A percentile compares a stretch with the other conserved stretches of the same genome.
Conservation (phyloP, 2,888 invertebrate genomes). For the Leistus spinibarbis region DNA sequence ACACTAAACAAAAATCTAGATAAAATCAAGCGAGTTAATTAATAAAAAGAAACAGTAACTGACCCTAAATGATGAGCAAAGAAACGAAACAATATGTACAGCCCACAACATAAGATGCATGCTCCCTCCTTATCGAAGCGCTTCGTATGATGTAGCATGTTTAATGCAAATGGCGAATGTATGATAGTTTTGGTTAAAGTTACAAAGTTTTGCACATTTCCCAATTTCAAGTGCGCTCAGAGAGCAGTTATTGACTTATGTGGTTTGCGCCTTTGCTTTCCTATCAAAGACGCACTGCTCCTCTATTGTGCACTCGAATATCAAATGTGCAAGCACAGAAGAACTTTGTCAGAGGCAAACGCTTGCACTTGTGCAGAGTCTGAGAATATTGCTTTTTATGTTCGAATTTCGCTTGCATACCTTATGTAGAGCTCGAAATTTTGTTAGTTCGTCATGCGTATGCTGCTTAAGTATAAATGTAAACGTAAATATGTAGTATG, state of each 20-base stretch:
- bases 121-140: slow-evolving; percentile 9
- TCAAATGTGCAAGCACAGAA: not conserved
- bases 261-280: too few relatives aligned
- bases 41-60: slow-evolving; percentile 46
- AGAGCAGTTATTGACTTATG: not conserved
- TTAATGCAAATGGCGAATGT: not conserved
- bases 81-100: not conserved
- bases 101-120: slow-evolving; percentile 3
- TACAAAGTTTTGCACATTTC: not conserved
- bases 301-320: not conserved
- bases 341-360: not conserved
- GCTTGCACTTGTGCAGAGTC: too few relatives aligned
- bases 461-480: not conserved
- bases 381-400: not conserved
- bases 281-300: too few relatives aligned
- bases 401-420: not conserved
- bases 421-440: not conserved
- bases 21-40: slow-evolving; percentile 52
- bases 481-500: not conserved
- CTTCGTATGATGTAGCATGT: not conserved
- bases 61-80: slow-evolving; percentile 27
- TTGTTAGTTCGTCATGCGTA: not conserved
- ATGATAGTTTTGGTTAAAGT: not conserved
- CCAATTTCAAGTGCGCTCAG: not conserved
- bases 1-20: slow-evolving; percentile 53